Percentiles rank a stretch among this genome's conserved stretches.
These are phyloP conservation scores for Poeciliopsis prolifica DNA, from an alignment of 2,113 vertebrate species.

Conservation along the genomic window DNA sequence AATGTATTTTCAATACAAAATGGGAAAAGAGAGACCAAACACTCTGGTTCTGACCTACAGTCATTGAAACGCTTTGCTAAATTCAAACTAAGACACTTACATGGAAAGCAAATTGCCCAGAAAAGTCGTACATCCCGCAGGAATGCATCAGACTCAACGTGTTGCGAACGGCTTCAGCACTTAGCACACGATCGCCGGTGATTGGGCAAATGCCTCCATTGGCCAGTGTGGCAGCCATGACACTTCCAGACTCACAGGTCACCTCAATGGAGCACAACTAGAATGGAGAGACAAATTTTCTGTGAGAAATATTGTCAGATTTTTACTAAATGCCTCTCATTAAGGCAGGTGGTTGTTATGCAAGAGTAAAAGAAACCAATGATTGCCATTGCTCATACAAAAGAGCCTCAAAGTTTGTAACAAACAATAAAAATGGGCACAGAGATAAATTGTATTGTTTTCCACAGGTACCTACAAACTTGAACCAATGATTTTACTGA, in stretches of 20 bases:
- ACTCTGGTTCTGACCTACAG: too few relatives aligned
- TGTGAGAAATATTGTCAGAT: not conserved
- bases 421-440: not conserved
- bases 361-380: not conserved
- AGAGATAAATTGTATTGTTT: not conserved
- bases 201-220: slow-evolving; percentile 92
- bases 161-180: slow-evolving; percentile 87
- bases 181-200: slow-evolving; percentile 87
- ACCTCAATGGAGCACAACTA: slow-evolving; percentile 91
- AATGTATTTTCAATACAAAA: too few relatives aligned
- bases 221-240: slow-evolving; percentile 90
- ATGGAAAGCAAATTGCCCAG: slow-evolving; percentile 90
- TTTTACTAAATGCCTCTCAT: not conserved
- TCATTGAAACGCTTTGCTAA: not conserved
- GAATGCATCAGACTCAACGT: slow-evolving; percentile 94
- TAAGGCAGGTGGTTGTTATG: not conserved
- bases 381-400: not conserved
- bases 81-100: slow-evolving; percentile 74
- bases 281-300: not conserved
- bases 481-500: not conserved
- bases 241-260: slow-evolving; percentile 88
- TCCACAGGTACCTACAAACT: not conserved
- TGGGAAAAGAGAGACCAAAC: too few relatives aligned
- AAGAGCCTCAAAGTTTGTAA: not conserved
- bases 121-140: slow-evolving; percentile 93